Conservation (phyloP, 2,797 vertebrate species). For the Coccyzus lansbergi region DNA sequence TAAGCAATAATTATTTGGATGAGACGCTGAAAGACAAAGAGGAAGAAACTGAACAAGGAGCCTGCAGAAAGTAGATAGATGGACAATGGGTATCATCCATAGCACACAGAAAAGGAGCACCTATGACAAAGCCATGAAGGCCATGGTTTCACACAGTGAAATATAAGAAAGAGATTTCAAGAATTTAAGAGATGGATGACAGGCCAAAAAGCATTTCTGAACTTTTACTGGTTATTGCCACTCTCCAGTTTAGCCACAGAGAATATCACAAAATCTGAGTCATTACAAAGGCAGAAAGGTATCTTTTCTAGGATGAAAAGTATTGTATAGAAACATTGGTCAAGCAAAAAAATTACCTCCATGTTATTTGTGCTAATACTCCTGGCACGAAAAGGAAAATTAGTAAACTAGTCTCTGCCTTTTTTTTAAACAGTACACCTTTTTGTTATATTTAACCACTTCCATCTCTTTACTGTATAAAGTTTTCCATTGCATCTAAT, state of each 20-base stretch:
- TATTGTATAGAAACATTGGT: background rate
- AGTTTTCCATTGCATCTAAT: background rate
- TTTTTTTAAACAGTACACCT: background rate
- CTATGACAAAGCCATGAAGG: background rate
- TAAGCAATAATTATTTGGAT: background rate
- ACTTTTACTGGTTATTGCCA: background rate
- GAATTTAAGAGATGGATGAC: background rate
- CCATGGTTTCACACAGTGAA: background rate
- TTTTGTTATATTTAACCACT: background rate
- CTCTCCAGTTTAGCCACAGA: background rate
- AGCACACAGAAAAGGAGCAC: no score
- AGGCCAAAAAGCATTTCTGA: background rate
- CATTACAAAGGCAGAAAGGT: background rate
- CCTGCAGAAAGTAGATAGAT: background rate
- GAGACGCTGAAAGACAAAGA: background rate
- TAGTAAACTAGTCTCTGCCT: background rate
- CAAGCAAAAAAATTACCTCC: background rate
- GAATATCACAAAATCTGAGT: background rate
- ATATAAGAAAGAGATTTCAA: background rate
- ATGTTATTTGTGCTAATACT: background rate
- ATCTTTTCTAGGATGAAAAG: background rate
- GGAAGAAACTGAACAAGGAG: background rate
- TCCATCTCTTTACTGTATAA: background rate
- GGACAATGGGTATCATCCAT: background rate
- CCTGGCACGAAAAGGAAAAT: background rate